Conservation (phyloP, 2,888 invertebrate genomes). For the Sinohyriopsis cumingii region DNA sequence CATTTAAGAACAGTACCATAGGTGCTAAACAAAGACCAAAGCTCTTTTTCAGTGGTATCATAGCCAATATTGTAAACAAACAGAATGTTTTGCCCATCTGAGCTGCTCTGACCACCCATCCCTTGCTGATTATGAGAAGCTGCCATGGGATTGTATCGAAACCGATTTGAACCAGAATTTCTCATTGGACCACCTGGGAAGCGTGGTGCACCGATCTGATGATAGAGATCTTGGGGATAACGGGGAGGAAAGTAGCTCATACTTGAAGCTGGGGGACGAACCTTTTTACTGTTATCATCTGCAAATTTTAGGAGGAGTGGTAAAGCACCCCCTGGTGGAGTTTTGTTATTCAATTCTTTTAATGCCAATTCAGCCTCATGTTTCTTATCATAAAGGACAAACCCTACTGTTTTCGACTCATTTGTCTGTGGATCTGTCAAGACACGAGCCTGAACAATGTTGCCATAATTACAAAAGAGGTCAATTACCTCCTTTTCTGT, state of each 20-base stretch:
- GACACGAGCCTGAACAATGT: constrained; percentile 92
- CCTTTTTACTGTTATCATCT: constrained; percentile 80
- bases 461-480: constrained; percentile 89
- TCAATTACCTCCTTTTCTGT: constrained; percentile 85
- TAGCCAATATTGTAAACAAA: constrained; percentile 72
- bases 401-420: constrained; percentile 90
- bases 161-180: constrained; percentile 28
- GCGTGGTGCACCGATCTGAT: constrained; percentile 15
- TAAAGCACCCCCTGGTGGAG: constrained; percentile 87
- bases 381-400: constrained; percentile 85
- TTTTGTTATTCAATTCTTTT: constrained; percentile 84
- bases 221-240: constrained; percentile 9
- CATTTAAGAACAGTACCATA: constrained; percentile 71
- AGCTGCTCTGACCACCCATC: neutral
- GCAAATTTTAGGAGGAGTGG: constrained; percentile 89
- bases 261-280: constrained; percentile 37
- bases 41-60: constrained; percentile 67
- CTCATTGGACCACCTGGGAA: constrained; percentile 39
- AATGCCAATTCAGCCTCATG: constrained; percentile 94
- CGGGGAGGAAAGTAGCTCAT: neutral
- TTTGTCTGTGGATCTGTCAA: constrained; percentile 90
- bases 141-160: constrained; percentile 49
- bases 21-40: constrained; percentile 70
- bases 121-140: constrained; percentile 3
- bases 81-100: constrained; percentile 39